Base-by-base conservation (phyloP, 2,888 invertebrate genomes). In the Habroteleia sp. region DNA sequence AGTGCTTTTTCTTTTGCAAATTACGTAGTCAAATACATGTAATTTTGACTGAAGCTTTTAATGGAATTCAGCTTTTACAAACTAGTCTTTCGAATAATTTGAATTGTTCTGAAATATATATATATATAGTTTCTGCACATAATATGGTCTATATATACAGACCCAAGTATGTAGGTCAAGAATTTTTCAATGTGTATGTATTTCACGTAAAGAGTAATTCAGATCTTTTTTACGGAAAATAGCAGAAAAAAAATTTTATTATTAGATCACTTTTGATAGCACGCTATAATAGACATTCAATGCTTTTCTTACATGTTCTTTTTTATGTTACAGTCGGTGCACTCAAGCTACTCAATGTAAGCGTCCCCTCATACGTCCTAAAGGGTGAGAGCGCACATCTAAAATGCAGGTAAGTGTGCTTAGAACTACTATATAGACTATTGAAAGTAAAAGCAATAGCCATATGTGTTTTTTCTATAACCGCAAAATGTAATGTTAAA, bases 301-400 rank as follows among this genome's bases (percentile, higher is more conserved):
- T 54, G 60, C 66, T 56, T 76, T 72, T 76, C 56, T 74, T 41
- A 69, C 27, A 2, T 63, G 68, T 37, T 69, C 42, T 74, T 46
- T 52, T 83, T 79, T 83, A 75, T 87, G 83, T 88, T 88, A 25
- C 87, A 89, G 89, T 83, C 68, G 83, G 81, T 54, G 85, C 85
- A 65, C 83, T 90, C 81, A 88, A 85, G 83, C 85, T 90, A 79
- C 85, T 86, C 44, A 81, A 85, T 68, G 85, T 90, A 74, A 83
- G 80, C 72, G 89, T 90, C 35, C 90, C 90, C 50, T 80, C 88
- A 73, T 89, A 89, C 81, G 87, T 87, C 76, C 76, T 87, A 42
- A 85, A 83, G 74, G 90, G 89, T 73, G 87, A 89, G 74, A 87
- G 81, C 74, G 89, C 89, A 23, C 82, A 85, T 54, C 87, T 91